These are phyloP conservation scores for Scaptomyza pallida DNA, from an alignment of 1,140 invertebrate species.

Conservation along the genomic window DNA sequence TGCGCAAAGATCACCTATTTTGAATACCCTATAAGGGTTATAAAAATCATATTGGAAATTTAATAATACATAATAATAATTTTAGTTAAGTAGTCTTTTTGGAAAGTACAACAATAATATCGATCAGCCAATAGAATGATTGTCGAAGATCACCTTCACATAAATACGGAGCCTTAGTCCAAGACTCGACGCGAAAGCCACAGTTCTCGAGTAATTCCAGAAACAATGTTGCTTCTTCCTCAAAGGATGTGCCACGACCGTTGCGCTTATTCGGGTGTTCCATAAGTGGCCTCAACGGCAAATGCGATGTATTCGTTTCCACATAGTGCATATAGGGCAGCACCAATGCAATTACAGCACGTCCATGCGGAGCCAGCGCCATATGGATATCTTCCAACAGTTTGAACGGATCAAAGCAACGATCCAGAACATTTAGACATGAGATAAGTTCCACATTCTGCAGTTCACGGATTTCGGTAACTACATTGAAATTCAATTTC, in stretches of 20 bases:
- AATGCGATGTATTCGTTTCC: slow-evolving; percentile 86
- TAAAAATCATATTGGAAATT: slow-evolving; percentile 1
- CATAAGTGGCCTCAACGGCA: slow-evolving; percentile 76
- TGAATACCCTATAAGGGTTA: background rate
- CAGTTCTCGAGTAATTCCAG: slow-evolving; percentile 80
- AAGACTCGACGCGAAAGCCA: slow-evolving; percentile 90
- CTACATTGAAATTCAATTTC: slow-evolving; percentile 87
- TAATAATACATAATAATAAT: slow-evolving; percentile 12
- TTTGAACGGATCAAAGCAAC: slow-evolving; percentile 91
- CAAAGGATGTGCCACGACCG: slow-evolving; percentile 64
- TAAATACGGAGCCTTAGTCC: slow-evolving; percentile 95
- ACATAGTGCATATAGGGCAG: slow-evolving; percentile 95
- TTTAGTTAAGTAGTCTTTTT: slow-evolving; percentile 54
- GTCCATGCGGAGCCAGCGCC: slow-evolving; percentile 88
- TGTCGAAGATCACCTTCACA: slow-evolving; percentile 95
- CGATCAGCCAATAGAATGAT: slow-evolving; percentile 94
- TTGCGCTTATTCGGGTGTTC: slow-evolving; percentile 42
- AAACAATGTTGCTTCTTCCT: slow-evolving; percentile 75
- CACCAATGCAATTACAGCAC: slow-evolving; percentile 91
- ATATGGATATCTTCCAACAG: slow-evolving; percentile 88
- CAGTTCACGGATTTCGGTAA: slow-evolving; percentile 66
- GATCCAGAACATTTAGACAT: slow-evolving; percentile 94
- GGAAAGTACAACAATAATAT: slow-evolving; percentile 90
- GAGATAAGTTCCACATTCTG: slow-evolving; percentile 87
- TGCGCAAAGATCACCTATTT: background rate